Evolutionary conservation across 2,113 vertebrate species (phyloP), one percentile per base, ranked within the genome.

Genomic region (Chloropsis cyanopogon): DNA sequence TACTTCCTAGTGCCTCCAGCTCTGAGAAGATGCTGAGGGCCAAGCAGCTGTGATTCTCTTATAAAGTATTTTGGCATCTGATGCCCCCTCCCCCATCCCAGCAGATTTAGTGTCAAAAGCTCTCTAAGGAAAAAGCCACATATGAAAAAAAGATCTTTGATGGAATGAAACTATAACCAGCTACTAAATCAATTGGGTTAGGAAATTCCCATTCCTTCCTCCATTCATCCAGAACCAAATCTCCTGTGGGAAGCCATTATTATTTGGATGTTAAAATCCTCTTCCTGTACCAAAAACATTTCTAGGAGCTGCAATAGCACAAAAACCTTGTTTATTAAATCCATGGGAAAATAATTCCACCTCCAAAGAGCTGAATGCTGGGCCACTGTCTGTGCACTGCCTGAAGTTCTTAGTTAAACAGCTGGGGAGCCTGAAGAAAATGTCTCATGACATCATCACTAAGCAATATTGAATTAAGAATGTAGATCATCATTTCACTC

Each of bases 21-120:
- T 96, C 88, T 93, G 93, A 98, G 96, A 97, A 93, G 96, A 97
- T 96, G 96, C 97, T 97, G 87, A 93, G 97, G 97, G 98, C 98
- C 93, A 97, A 98, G 98, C 98, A 99, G 98, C 98, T 99, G 98
- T 97, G 98, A 94, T 50, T 92, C 63, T 95, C 89, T 89, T 93
- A 77, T 92, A 93, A 97, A 98, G 93, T 93, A 93, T 95, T 98
- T 97, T 96, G 97, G 98, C 97, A 97, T 98, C 96, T 78, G 82
- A 96, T 98, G 94, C 90, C 96, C 96, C 95, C 79, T 91, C 93
- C 80, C 91, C 95, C 91, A 59, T 76, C 64, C 37, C 68, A 65
- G 54, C 59, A 95, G 80, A 69, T 54, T 93, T 92, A 91, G 73
- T 14, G 82, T 93, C 85, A 35, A 93, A 92, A 88, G 88, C 84